Conservation (phyloP, 2,797 vertebrate species). For the Cephalopachus bancanus region DNA sequence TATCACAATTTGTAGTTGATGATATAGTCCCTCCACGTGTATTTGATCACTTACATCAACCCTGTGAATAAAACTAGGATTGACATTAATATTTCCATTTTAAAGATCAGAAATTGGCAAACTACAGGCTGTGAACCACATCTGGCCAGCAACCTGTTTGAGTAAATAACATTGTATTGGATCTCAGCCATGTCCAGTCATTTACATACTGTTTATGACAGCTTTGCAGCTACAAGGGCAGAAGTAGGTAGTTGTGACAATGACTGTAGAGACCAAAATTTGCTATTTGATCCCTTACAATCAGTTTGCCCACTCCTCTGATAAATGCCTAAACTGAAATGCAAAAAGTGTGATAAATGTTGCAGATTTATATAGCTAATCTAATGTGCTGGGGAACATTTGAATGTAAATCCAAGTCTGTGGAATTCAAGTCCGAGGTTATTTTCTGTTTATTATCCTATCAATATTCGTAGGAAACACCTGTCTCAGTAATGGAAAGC, state of each 20-base stretch:
- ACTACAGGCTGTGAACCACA: neutral
- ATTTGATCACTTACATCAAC: neutral
- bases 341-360: neutral
- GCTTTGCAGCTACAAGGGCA: neutral
- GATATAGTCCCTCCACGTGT: neutral
- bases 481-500: neutral
- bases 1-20: neutral
- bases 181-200: neutral
- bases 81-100: neutral
- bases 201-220: neutral
- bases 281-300: neutral
- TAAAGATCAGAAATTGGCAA: neutral
- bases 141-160: neutral
- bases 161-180: conserved; percentile 29
- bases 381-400: neutral
- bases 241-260: neutral
- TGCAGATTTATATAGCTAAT: neutral
- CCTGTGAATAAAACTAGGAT: neutral
- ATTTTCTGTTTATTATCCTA: neutral
- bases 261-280: neutral
- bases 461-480: neutral
- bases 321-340: conserved; percentile 3
- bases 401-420: neutral
- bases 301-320: neutral
- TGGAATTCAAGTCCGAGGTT: neutral